phyloP scores from a whole-genome alignment of 2,888 invertebrate genomes.

The Idaea straminata region DNA sequence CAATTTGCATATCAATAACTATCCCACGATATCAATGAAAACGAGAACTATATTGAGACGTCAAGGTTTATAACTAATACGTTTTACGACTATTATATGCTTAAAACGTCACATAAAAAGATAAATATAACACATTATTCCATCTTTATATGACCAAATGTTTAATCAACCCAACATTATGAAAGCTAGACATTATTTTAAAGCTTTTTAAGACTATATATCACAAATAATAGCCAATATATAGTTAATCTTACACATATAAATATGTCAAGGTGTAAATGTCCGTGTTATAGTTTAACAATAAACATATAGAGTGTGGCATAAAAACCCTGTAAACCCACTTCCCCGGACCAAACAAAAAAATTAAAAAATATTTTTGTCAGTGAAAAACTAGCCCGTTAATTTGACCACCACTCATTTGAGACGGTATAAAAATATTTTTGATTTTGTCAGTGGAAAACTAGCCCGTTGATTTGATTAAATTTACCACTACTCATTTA shows the following conservation, averaged over 20 bases:
- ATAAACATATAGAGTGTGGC: conserved; percentile 36
- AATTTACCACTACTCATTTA: no score
- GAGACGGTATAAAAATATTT: no score
- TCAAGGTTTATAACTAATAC: background rate
- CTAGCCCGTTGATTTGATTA: no score
- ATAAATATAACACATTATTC: conserved; percentile 13
- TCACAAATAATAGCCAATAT: conserved; percentile 34
- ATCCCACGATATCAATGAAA: conserved; percentile 1
- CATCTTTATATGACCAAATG: conserved; percentile 20
- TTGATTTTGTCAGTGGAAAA: no score
- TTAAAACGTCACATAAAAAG: conserved; percentile 22
- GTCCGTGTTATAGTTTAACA: conserved; percentile 40
- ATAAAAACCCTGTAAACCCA: conserved; percentile 38
- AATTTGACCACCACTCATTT: no score
- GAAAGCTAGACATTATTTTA: conserved; percentile 29
- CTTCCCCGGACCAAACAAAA: no score
- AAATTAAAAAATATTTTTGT: no score
- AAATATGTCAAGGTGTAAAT: conserved; percentile 47
- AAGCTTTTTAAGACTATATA: conserved; percentile 26
- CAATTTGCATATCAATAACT: background rate
- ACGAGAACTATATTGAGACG: background rate
- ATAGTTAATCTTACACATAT: conserved; percentile 45
- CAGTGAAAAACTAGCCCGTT: no score
- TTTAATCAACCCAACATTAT: conserved; percentile 30
- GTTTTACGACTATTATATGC: conserved; percentile 9